phyloP scores from a whole-genome alignment of 1,140 invertebrate genomes.

The Lanistes nyassanus region DNA sequence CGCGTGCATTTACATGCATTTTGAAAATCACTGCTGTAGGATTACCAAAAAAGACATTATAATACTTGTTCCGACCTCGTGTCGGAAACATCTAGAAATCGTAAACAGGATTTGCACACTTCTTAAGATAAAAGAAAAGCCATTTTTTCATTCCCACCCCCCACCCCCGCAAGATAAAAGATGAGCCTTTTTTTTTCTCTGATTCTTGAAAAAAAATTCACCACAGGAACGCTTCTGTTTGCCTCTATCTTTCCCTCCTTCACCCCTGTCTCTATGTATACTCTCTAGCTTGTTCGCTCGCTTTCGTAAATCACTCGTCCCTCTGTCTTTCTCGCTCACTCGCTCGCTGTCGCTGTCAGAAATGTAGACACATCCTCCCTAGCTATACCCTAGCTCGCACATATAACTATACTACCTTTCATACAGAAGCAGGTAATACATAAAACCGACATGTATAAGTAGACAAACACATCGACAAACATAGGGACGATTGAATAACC shows the following conservation, averaged over 20 bases:
- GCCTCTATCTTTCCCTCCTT: background rate
- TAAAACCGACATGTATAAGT: too few species aligned
- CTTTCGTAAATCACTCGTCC: background rate
- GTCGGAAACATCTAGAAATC: background rate
- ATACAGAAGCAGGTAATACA: too few species aligned
- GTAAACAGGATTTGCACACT: background rate
- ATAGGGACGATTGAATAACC: too few species aligned
- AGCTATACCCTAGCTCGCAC: background rate
- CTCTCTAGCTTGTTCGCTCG: slow-evolving; percentile 9
- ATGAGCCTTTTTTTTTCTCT: background rate
- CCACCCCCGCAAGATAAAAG: background rate
- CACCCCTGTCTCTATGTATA: background rate
- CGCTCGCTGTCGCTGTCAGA: background rate
- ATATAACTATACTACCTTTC: background rate
- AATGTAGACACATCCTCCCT: background rate
- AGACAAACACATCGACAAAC: too few species aligned
- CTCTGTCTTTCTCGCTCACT: slow-evolving; percentile 1
- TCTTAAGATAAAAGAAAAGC: background rate
- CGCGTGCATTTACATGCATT: too few species aligned
- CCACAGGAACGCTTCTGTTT: background rate
- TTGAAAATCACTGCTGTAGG: too few species aligned
- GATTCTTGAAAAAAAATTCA: background rate
- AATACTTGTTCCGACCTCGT: background rate
- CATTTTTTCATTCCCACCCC: slow-evolving; percentile 1
- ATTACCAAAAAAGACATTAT: too few species aligned